Conservation (phyloP, 2,888 invertebrate species). For the Peribatodes rhomboidaria region DNA sequence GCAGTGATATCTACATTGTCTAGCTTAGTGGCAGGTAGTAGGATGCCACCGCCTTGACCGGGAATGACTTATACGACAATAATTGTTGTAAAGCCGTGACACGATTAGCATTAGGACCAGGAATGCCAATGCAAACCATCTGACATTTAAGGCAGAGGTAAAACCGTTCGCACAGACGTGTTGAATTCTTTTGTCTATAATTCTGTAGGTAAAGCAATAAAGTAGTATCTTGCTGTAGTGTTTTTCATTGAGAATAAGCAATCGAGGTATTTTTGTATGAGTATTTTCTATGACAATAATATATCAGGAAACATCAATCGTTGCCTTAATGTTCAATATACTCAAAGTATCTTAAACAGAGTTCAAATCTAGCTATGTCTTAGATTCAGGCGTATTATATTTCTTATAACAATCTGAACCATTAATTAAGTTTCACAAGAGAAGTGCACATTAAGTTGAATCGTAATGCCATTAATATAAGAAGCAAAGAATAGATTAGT, state of each 20-base stretch:
- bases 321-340: no score
- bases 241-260: slow-evolving; percentile 17
- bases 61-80: slow-evolving; percentile 58
- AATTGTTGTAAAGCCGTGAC: slow-evolving; percentile 72
- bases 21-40: slow-evolving; percentile 38
- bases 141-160: slow-evolving; percentile 56
- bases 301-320: no score
- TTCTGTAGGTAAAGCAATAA: slow-evolving; percentile 30
- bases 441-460: slow-evolving; percentile 48
- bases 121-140: slow-evolving; percentile 51
- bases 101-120: slow-evolving; percentile 65
- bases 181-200: slow-evolving; percentile 50
- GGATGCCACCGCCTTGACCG: slow-evolving; percentile 81
- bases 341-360: no score
- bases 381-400: slow-evolving; percentile 1
- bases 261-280: slow-evolving; percentile 7
- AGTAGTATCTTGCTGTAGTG: slow-evolving; percentile 9
- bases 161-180: slow-evolving; percentile 46
- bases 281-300: no score
- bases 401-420: slow-evolving; percentile 5
- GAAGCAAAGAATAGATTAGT: slow-evolving; percentile 63
- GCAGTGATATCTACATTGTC: neutral
- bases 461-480: slow-evolving; percentile 56
- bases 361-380: slow-evolving; percentile 2
- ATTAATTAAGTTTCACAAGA: slow-evolving; percentile 40